Conservation (phyloP, 2,797 vertebrate species). For the Chaenodraco wilsoni region DNA sequence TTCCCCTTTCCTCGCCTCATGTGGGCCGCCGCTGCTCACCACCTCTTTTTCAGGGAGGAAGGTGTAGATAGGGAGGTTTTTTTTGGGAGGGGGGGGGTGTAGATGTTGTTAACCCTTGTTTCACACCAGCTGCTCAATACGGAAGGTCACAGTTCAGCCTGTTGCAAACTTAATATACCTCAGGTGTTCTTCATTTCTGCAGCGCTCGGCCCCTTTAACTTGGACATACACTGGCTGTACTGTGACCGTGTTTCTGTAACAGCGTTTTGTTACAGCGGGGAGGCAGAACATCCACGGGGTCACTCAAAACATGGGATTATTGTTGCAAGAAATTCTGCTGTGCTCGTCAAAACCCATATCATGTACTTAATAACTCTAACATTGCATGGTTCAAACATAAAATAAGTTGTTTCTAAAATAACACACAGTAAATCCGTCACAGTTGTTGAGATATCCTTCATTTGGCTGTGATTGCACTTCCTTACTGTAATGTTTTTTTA, state of each 20-base stretch:
- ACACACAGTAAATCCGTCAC: conserved; percentile 48
- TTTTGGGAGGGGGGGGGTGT: conserved; percentile 21
- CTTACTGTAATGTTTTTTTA: conserved; percentile 51
- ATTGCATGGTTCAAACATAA: conserved; percentile 25
- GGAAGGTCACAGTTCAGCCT: conserved; percentile 81
- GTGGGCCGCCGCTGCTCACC: conserved; percentile 40
- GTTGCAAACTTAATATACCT: conserved; percentile 81
- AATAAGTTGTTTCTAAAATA: conserved; percentile 35
- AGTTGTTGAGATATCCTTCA: conserved; percentile 49
- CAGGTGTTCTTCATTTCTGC: conserved; percentile 81
- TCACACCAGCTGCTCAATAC: conserved; percentile 85
- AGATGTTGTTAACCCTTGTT: conserved; percentile 84
- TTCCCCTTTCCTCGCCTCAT: conserved; percentile 55
- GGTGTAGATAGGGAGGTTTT: conserved; percentile 40
- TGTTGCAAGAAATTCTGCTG: conserved; percentile 36
- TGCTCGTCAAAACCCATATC: conserved; percentile 24
- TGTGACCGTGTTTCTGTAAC: conserved; percentile 55
- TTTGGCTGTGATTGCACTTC: conserved; percentile 26
- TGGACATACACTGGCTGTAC: conserved; percentile 42
- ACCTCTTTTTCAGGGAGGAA: conserved; percentile 41
- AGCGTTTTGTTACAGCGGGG: conserved; percentile 46
- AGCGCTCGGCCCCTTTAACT: conserved; percentile 37
- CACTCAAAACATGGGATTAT: conserved; percentile 40
- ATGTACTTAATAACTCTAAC: conserved; percentile 38
- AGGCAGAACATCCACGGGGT: conserved; percentile 21